phyloP scores from a whole-genome alignment of 2,888 invertebrate species.

The Ormyrus labotus region DNA sequence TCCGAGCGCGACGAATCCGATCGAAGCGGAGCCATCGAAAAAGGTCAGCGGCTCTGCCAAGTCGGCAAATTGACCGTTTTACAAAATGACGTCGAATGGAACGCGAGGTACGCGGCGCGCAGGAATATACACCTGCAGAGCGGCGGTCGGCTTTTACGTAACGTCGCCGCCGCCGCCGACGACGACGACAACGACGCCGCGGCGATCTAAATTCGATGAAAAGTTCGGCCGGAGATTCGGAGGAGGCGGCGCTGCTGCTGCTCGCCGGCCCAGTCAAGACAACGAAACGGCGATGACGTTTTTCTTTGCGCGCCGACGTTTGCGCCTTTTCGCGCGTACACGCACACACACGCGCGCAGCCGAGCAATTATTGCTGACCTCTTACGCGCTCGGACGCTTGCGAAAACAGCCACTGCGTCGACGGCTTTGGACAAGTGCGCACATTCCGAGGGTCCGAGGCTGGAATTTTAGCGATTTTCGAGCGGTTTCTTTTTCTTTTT shows the following conservation, averaged over 20 bases:
- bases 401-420: neutral
- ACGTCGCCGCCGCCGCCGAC: neutral
- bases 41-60: constrained; percentile 53
- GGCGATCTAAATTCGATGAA: constrained; percentile 54
- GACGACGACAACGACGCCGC: neutral
- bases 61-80: constrained; percentile 57
- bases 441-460: too few species aligned
- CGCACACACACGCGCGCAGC: too few species aligned
- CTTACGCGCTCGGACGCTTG: neutral
- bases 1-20: neutral
- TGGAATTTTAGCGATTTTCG: too few species aligned
- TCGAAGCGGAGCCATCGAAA: constrained; percentile 36
- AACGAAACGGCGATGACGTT: constrained; percentile 27
- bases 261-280: neutral
- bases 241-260: neutral
- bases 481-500: neutral
- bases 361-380: constrained; percentile 5
- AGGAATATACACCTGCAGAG: constrained; percentile 51
- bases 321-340: neutral
- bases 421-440: too few species aligned
- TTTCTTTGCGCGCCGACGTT: neutral
- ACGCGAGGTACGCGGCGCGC: constrained; percentile 40
- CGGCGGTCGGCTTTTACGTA: constrained; percentile 45
- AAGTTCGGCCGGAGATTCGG: constrained; percentile 21
- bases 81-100: constrained; percentile 57